Percentiles rank a stretch among this genome's conserved stretches.
Conservation (phyloP, 1,140 invertebrate genomes). For the Brachionus rubens region DNA sequence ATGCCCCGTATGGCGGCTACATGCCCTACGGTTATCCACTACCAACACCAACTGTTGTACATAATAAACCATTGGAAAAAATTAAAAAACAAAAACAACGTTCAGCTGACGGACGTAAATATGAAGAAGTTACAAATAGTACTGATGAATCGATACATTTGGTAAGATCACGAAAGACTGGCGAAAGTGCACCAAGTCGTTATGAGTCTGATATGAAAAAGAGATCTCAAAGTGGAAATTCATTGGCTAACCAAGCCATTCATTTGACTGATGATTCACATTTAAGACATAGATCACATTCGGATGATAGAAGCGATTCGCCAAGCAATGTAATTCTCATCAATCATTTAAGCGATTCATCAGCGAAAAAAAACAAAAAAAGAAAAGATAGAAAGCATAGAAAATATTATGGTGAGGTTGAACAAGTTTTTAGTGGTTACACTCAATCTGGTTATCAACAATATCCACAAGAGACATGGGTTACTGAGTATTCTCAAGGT, state of each 20-base stretch:
- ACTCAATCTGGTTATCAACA: constrained; percentile 18
- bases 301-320: constrained; percentile 22
- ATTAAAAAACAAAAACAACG: constrained; percentile 18
- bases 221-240: constrained; percentile 41
- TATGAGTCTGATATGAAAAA: constrained; percentile 15
- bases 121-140: not conserved
- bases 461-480: constrained; percentile 19
- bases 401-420: constrained; percentile 12
- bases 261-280: not conserved
- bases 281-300: constrained; percentile 21
- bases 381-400: constrained; percentile 16
- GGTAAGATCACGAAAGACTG: constrained; percentile 41
- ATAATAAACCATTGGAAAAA: constrained; percentile 20
- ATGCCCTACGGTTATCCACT: constrained; percentile 2
- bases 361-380: constrained; percentile 11
- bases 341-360: not conserved
- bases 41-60: not conserved
- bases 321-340: not conserved
- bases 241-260: not conserved
- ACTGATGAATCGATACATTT: constrained; percentile 42
- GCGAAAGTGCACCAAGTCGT: constrained; percentile 37
- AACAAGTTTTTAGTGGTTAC: not conserved
- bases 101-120: not conserved
- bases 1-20: constrained; percentile 4
- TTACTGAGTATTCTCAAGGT: not conserved